A percentile compares a stretch with the other conserved stretches of the same genome.
These are phyloP conservation scores for Eremobia ochroleuca DNA, from an alignment of 2,888 invertebrate species.

Conservation along the genomic window DNA sequence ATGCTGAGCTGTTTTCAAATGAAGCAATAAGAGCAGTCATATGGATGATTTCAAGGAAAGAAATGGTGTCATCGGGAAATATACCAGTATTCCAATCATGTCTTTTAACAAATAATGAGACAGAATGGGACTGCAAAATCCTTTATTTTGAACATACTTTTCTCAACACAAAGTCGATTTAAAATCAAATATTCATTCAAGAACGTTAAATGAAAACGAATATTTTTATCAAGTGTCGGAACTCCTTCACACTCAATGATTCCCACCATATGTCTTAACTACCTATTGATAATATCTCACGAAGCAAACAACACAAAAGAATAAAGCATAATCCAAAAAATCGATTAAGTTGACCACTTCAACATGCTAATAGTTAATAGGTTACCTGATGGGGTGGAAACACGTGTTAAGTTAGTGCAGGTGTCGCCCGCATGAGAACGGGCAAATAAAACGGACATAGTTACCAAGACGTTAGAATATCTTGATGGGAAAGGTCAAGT, in stretches of 20 bases:
- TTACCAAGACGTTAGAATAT: constrained; percentile 44
- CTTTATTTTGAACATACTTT: background rate
- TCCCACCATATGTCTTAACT: background rate
- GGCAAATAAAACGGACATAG: constrained; percentile 62
- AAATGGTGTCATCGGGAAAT: background rate
- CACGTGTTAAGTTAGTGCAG: constrained; percentile 70
- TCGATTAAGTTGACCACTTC: constrained; percentile 43
- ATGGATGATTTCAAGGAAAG: no score
- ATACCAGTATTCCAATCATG: background rate
- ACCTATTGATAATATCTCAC: constrained; percentile 18
- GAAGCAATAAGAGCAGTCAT: background rate
- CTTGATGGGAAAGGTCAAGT: constrained; percentile 26
- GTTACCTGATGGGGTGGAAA: constrained; percentile 45
- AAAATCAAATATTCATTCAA: background rate
- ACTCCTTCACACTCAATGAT: background rate
- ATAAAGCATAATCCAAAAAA: constrained; percentile 20
- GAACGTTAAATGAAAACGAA: background rate
- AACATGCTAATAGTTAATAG: constrained; percentile 51
- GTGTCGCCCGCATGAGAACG: constrained; percentile 80
- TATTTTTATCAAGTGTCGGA: background rate
- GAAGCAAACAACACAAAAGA: constrained; percentile 13
- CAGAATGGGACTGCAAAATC: background rate
- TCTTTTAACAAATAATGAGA: background rate
- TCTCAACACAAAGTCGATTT: background rate
- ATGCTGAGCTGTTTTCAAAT: background rate